phyloP scores from a whole-genome alignment of 92 coral and sea anemone genomes.

The Phenganax marumi region DNA sequence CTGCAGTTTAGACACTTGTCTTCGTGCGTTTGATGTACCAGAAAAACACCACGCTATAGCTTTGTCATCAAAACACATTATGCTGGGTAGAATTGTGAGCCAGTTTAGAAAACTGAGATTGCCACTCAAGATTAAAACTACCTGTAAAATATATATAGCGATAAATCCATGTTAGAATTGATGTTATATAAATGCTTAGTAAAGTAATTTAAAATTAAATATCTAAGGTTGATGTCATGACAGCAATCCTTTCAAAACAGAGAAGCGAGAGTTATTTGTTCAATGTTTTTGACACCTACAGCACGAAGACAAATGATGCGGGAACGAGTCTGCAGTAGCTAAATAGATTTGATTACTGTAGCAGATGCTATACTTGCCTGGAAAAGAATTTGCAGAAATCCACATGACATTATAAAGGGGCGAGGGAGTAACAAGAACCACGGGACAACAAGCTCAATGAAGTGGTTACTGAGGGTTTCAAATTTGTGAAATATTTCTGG shows the following conservation, averaged over 20 bases:
- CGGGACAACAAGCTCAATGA: conserved; percentile 87
- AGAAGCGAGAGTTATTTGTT: too few relatives aligned
- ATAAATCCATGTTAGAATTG: neutral
- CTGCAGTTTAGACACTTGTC: conserved; percentile 64
- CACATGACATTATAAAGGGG: conserved; percentile 76
- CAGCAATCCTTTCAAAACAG: too few relatives aligned
- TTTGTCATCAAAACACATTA: conserved; percentile 93
- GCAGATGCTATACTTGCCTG: conserved; percentile 59
- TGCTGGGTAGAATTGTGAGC: conserved; percentile 94
- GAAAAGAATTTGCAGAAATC: conserved; percentile 76
- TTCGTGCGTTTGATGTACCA: conserved; percentile 63
- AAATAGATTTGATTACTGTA: neutral
- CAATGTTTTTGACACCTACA: too few relatives aligned
- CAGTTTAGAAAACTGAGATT: conserved; percentile 95
- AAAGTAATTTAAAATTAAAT: too few relatives aligned
- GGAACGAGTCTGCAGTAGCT: too few relatives aligned
- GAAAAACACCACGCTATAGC: conserved; percentile 75
- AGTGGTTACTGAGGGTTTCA: conserved; percentile 87
- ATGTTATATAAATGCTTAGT: too few relatives aligned
- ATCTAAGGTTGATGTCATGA: too few relatives aligned
- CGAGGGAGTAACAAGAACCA: conserved; percentile 74
- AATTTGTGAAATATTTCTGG: conserved; percentile 94
- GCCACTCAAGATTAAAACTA: conserved; percentile 84
- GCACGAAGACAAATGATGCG: too few relatives aligned
- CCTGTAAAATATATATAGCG: conserved; percentile 47